Percentiles rank a stretch among this genome's conserved stretches.
Conservation (phyloP, 2,888 invertebrate genomes). For the Cheilosia scutellata region DNA sequence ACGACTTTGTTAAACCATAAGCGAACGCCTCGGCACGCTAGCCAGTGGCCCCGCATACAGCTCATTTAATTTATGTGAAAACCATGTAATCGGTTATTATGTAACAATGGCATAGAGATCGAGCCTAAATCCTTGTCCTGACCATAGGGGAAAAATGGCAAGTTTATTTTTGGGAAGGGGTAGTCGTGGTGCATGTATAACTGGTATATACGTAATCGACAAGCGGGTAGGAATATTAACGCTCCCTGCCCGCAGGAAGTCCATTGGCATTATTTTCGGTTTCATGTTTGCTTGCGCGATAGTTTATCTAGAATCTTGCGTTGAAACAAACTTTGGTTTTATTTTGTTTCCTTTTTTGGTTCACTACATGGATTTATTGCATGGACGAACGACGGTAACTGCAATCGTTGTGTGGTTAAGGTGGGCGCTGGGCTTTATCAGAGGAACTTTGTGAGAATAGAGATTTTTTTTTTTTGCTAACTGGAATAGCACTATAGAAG, state of each 20-base stretch:
- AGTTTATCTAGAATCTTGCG: conserved; percentile 67
- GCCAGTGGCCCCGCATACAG: conserved; percentile 21
- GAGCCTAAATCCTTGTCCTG: conserved; percentile 33
- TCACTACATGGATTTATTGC: conserved; percentile 42
- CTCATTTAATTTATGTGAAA: conserved; percentile 56
- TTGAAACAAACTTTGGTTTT: conserved; percentile 58
- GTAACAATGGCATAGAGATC: conserved; percentile 53
- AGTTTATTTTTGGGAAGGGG: not conserved
- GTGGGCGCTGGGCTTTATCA: not conserved
- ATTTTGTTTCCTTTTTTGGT: conserved; percentile 22
- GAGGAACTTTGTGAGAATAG: not conserved
- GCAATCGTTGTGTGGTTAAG: conserved; percentile 33
- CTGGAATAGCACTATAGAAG: too few species aligned
- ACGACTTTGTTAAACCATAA: conserved; percentile 25
- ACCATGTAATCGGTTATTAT: conserved; percentile 67
- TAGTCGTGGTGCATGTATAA: not conserved
- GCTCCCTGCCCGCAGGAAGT: conserved; percentile 50
- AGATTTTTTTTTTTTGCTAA: too few species aligned
- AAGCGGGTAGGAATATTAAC: conserved; percentile 58
- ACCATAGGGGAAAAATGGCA: not conserved
- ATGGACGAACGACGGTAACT: not conserved
- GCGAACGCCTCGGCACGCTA: conserved; percentile 47
- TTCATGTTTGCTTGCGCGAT: conserved; percentile 63
- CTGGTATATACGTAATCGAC: conserved; percentile 43
- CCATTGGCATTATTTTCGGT: conserved; percentile 63